Base-by-base conservation (phyloP, 2,888 invertebrate genomes). In the Pyrocoelia pectoralis region DNA sequence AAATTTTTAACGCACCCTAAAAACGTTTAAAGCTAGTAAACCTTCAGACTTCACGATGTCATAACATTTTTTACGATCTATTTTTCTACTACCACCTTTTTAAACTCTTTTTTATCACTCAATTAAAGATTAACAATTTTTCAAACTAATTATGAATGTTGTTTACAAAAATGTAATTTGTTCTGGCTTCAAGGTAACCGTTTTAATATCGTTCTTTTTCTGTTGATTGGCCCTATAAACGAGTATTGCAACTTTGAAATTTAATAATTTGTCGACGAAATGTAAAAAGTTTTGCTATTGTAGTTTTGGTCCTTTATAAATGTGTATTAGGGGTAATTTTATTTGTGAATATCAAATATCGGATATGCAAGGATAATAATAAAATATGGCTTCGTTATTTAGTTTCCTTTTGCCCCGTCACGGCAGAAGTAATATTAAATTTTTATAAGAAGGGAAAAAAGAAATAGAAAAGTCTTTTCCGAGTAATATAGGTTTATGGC, bases 401-500 rank as follows among this genome's bases (percentile, higher is more conserved):
- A 66, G 63, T 67, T 66, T 68, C 66, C 64, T 52, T 54, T 55
- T 61, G 56, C 70, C 68, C 71, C 68, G 62, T 70, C 72, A 67
- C 74, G 70, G 71, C 72, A 76, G 76, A 79, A 79, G 80, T 80
- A 80, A 80, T 81, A 81, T 81, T 81, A 81, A 80, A 81, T 81
- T 81, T 81, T 81, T 80, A 81, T 80, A 81, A 80, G 79, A 78
- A 77, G 77, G 77, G 75, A 77, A 80, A 79, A 80, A 79, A 80
- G 79, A 80, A 81, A 80, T 79, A 79, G 79, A 79, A 80, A 79
- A 80, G 79, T 79, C 78, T 80, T 80, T 80, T 77, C 78, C 78
- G 79, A 80, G 81, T 81, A 81, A 81, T 81, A 81, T 80, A 80
- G 80, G 80, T 80, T 81, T 81, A 81, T 80, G 79, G 80, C 79